These are phyloP conservation scores for Macrotrachela quadricornifera DNA, from an alignment of 1,140 invertebrate species.

Conservation along the genomic window DNA sequence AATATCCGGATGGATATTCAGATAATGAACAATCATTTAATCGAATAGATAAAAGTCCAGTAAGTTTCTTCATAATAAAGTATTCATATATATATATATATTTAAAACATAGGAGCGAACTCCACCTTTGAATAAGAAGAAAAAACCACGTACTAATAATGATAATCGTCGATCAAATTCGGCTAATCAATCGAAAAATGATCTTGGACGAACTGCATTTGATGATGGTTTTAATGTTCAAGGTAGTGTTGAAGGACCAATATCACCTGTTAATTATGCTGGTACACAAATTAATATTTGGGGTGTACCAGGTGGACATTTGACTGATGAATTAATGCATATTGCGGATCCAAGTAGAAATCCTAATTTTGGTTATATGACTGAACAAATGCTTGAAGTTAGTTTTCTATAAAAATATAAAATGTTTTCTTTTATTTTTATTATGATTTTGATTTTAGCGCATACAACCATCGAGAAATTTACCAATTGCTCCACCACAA, in stretches of 20 bases:
- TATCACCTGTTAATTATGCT: constrained; percentile 27
- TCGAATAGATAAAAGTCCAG: background rate
- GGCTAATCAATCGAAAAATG: too few species aligned
- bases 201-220: background rate
- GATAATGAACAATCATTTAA: background rate
- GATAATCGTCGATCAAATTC: too few species aligned
- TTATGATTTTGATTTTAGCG: background rate
- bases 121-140: background rate
- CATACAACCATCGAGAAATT: background rate
- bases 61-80: background rate
- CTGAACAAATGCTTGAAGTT: constrained; percentile 24
- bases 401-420: too few species aligned
- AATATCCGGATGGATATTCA: background rate
- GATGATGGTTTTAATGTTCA: constrained; percentile 1
- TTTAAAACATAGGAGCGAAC: background rate
- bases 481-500: background rate
- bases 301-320: constrained; percentile 17
- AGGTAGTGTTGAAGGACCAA: constrained; percentile 18
- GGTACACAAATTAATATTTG: constrained; percentile 32
- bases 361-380: constrained; percentile 22
- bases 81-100: background rate
- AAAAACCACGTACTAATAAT: too few species aligned
- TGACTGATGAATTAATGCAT: background rate
- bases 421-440: background rate
- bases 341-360: constrained; percentile 13